phyloP scores from a whole-genome alignment of 2,888 invertebrate genomes.

The Nineta flava region DNA sequence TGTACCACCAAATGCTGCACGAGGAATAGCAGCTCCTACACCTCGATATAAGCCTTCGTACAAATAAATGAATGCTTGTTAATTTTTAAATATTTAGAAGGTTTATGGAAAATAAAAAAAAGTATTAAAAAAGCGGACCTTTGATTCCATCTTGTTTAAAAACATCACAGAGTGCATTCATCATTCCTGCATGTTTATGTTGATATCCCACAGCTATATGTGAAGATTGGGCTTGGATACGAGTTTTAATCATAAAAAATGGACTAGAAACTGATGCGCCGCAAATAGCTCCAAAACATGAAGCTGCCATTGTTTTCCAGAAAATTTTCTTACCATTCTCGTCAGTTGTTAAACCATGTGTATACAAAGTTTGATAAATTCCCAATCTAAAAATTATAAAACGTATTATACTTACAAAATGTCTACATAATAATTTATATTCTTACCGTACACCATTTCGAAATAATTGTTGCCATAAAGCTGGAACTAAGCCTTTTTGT shows the following conservation, averaged over 20 bases:
- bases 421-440: neutral
- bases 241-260: conserved; percentile 75
- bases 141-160: conserved; percentile 38
- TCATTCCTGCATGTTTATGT: conserved; percentile 53
- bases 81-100: too few species aligned
- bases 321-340: conserved; percentile 48
- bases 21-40: conserved; percentile 51
- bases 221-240: conserved; percentile 58
- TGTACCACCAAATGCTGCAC: conserved; percentile 65
- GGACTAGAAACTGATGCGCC: conserved; percentile 75
- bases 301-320: conserved; percentile 47
- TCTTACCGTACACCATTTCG: conserved; percentile 53
- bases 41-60: conserved; percentile 62
- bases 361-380: conserved; percentile 53
- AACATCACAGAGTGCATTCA: conserved; percentile 42
- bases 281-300: conserved; percentile 61
- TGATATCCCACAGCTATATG: conserved; percentile 79
- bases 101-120: too few species aligned
- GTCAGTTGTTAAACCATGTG: conserved; percentile 44
- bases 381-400: conserved; percentile 39
- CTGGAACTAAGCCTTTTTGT: conserved; percentile 70
- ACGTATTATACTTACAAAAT: too few species aligned
- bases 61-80: too few species aligned
- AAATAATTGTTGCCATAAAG: conserved; percentile 72
- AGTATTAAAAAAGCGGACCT: conserved; percentile 24